Base-by-base conservation (phyloP, 1,140 invertebrate genomes). In the Calycopis cecrops region DNA sequence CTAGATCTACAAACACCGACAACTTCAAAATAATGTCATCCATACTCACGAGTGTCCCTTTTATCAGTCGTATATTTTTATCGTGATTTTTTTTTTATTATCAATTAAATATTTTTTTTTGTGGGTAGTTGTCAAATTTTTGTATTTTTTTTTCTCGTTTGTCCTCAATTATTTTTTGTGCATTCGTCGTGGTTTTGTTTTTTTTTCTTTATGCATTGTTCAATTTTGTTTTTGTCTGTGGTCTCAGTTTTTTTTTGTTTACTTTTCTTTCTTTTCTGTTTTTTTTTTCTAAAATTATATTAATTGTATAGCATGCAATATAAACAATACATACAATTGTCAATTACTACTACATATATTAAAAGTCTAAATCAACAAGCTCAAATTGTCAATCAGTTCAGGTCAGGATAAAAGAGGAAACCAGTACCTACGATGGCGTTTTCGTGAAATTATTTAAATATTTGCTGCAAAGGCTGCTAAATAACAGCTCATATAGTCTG, bases 1-100 rank as follows among this genome's bases (percentile, higher is more conserved):
- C 86, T 67, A 80, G 62, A 85, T 89, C 88, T 89, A 82, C 69
- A 87, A 87, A 79, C 61, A 78, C 67, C 67, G 64, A 50, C 62
- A 67, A 61, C 51, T 62, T 64, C 65, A 69, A 57, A 66, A 57
- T 60, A 35, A 35, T 57, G 16, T 16, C n/a, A 11, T n/a, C 42
- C 28, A 49, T 28, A 33, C 28, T 9, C 48, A 17, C 9, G 2
- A n/a, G n/a, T n/a, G 17, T 16, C 17, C 40, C 12, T 11, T 18
- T 47, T 17, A 6, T 6, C 1, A 7, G 8, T 3, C 9, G n/a
- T 21, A 16, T 40, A 35, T 11, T 42, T 44, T 53, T 47, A n/a
- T 47, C 35, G 9, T 21, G 14, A 8, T 48, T 9, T 40, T 50
- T 57, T 38, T 55, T 55, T 48, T 50, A 51, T 12, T 38, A 1